Evolutionary conservation across 2,797 vertebrate species (phyloP).

Genomic region (Rhabdophis nuchalis): DNA sequence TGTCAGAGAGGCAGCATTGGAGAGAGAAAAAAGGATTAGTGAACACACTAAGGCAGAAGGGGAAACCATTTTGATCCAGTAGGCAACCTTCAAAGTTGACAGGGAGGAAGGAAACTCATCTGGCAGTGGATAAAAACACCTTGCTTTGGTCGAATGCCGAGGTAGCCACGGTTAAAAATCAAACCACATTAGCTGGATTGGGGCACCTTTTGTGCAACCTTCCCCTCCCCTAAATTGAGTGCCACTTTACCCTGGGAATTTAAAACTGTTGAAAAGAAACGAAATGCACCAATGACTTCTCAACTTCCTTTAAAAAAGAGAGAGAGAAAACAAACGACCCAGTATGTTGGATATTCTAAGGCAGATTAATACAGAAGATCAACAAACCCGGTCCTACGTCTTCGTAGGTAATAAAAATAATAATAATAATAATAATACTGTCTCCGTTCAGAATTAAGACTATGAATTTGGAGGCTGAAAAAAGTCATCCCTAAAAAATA

Average conservation of each 20-base stretch:
- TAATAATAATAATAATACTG: background rate
- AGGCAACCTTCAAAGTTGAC: background rate
- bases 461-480: conserved; percentile 49
- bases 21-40: conserved; percentile 23
- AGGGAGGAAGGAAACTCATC: conserved; percentile 23
- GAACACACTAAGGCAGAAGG: conserved; percentile 34
- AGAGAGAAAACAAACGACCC: background rate
- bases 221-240: background rate
- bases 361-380: conserved; percentile 51
- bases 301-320: background rate
- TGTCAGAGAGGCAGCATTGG: conserved; percentile 32
- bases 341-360: conserved; percentile 6
- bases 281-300: conserved; percentile 58
- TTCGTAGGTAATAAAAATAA: conserved; percentile 14
- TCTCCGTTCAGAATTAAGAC: conserved; percentile 64
- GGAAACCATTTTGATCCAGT: background rate
- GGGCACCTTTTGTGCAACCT: background rate
- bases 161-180: background rate
- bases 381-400: conserved; percentile 42
- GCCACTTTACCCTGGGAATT: background rate
- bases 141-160: conserved; percentile 23
- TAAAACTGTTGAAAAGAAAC: background rate
- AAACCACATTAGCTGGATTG: background rate
- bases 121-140: conserved; percentile 7
- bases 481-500: conserved; percentile 49